These are phyloP conservation scores for Cosmopolites sordidus DNA, from an alignment of 2,888 invertebrate species.

Conservation along the genomic window DNA sequence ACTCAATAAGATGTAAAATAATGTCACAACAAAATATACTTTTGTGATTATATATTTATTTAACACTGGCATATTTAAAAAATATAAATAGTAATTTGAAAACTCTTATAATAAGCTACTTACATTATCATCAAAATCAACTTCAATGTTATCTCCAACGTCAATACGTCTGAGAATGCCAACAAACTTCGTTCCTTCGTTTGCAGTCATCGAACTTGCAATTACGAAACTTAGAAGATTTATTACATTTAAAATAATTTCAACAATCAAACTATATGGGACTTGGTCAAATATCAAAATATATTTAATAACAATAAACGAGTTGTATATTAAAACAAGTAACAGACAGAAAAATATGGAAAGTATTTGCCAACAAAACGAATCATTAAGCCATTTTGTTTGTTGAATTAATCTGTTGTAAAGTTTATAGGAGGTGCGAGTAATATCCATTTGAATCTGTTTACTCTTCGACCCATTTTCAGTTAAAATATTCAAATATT, in stretches of 20 bases:
- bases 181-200: constrained; percentile 22
- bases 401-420: constrained; percentile 25
- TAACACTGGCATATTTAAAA: too few relatives aligned
- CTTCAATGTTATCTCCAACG: constrained; percentile 11
- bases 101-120: constrained; percentile 15
- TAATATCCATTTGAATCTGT: constrained; percentile 5
- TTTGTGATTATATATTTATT: too few relatives aligned
- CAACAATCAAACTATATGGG: constrained; percentile 9
- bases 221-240: constrained; percentile 22
- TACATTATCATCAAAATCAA: constrained; percentile 17
- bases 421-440: constrained; percentile 14
- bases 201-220: constrained; percentile 17
- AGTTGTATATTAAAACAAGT: constrained; percentile 21
- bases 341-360: constrained; percentile 22
- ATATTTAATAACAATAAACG: constrained; percentile 20
- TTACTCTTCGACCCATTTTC: background rate
- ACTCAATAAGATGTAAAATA: too few relatives aligned
- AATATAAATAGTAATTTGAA: too few relatives aligned
- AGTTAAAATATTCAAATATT: constrained; percentile 16
- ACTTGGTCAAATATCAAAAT: constrained; percentile 8
- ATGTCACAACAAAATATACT: too few relatives aligned
- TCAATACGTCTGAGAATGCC: constrained; percentile 21
- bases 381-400: constrained; percentile 12
- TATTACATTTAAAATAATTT: constrained; percentile 17
- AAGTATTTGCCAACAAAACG: constrained; percentile 25